Base-by-base conservation (phyloP, 2,888 invertebrate genomes). In the Eupeodes latifasciatus region DNA sequence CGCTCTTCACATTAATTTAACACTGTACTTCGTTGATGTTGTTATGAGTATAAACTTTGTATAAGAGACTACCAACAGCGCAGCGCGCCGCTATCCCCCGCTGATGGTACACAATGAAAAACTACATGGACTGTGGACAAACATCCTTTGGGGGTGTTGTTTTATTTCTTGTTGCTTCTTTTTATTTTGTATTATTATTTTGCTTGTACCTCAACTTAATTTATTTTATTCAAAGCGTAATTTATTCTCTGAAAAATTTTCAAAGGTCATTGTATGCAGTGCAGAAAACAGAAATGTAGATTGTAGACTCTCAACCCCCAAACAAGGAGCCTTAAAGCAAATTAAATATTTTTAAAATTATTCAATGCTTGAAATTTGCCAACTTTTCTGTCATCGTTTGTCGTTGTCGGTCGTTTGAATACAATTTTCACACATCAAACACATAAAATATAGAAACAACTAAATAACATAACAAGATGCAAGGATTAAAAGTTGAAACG, bases 181-280 rank as follows among this genome's bases (percentile, higher is more conserved):
- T 11, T 19, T 40, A 4, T 57, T 49, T 6, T 59, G 0, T 59
- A 9, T 57, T 19, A 55, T 5, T 40, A 12, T 44, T 12, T 64
- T 64, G 44, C 64, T 64, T 64, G 19, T 64, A 64, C n/a, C 19
- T 5, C 36, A 11, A 34, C 67, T 51, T 51, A 53, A 49, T 67
- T 69, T 69, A 53, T 69, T 69, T 53, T 53, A 69, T 69, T 53
- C 69, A 36, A 53, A 55, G 16, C 53, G 36, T 69, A 69, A 69
- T 53, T 69, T 69, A 69, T 53, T 69, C 69, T 40, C 12, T n/a
- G 14, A 19, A 53, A 69, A 55, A 19, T 53, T 16, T 6, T 53
- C 69, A 69, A 69, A 69, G 69, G 36, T n/a, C 69, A 69, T 40
- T 40, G 53, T 51, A 19, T 69, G 53, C 69, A 14, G 5, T 40